Percentiles rank a stretch among this genome's conserved stretches.
phyloP scores from a whole-genome alignment of 1,140 invertebrate species.

The Pinna nobilis region DNA sequence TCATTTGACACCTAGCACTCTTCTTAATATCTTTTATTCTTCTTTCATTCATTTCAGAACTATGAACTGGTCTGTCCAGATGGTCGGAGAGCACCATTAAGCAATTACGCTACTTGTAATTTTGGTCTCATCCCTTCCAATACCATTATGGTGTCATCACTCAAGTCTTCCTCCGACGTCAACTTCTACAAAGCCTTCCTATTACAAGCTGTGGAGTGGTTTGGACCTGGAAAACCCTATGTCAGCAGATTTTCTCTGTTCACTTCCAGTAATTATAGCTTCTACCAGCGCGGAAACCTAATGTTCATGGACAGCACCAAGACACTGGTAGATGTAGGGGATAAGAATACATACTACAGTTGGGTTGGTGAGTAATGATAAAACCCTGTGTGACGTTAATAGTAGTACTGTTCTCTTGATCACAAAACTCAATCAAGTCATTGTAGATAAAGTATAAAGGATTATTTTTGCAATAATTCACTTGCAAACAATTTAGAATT shows the following conservation, averaged over 20 bases:
- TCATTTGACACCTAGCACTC: too few relatives aligned
- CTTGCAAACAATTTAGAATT: too few relatives aligned
- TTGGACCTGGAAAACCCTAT: slow-evolving; percentile 50
- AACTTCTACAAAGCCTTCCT: slow-evolving; percentile 64
- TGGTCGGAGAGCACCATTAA: slow-evolving; percentile 75
- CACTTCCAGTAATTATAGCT: slow-evolving; percentile 44
- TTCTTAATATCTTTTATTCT: neutral
- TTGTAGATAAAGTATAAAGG: too few relatives aligned
- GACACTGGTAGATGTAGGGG: slow-evolving; percentile 63
- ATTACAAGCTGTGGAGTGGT: slow-evolving; percentile 47
- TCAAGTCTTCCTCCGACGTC: slow-evolving; percentile 41
- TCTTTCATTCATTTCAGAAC: slow-evolving; percentile 67
- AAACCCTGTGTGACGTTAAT: too few relatives aligned
- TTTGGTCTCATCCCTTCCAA: slow-evolving; percentile 87
- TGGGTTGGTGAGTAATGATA: slow-evolving; percentile 69
- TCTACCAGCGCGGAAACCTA: slow-evolving; percentile 58
- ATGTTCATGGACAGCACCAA: slow-evolving; percentile 72
- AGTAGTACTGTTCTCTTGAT: too few relatives aligned
- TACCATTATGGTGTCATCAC: slow-evolving; percentile 79
- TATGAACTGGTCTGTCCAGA: slow-evolving; percentile 93
- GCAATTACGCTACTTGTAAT: slow-evolving; percentile 72
- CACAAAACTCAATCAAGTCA: too few relatives aligned
- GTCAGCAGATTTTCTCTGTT: slow-evolving; percentile 54
- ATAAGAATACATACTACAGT: slow-evolving; percentile 64
- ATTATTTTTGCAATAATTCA: too few relatives aligned